phyloP scores from a whole-genome alignment of 2,888 invertebrate genomes.

The Bugula neritina region DNA sequence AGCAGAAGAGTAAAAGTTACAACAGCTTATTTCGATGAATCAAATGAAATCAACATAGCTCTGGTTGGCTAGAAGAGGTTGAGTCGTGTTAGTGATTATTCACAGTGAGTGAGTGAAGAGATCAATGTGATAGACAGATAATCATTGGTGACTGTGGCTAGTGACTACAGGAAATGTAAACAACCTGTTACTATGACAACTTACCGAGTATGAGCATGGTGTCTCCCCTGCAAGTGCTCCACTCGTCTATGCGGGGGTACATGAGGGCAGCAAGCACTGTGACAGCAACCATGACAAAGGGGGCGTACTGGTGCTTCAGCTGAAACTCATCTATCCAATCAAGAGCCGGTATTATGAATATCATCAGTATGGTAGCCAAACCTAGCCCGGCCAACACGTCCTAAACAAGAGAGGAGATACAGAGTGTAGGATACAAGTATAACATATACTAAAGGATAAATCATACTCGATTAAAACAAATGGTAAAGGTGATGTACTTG shows the following conservation, averaged over 20 bases:
- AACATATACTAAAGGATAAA: no score
- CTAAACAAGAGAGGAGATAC: conserved; percentile 62
- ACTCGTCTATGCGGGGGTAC: conserved; percentile 75
- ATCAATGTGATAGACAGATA: no score
- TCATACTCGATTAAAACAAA: no score
- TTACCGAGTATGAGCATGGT: conserved; percentile 81
- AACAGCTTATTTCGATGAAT: neutral
- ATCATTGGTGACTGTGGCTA: no score
- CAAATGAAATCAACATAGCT: no score
- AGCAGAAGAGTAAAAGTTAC: neutral
- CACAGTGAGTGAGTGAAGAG: no score
- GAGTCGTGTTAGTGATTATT: no score
- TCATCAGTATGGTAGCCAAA: conserved; percentile 65
- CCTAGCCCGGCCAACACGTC: conserved; percentile 75
- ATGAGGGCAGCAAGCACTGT: conserved; percentile 59
- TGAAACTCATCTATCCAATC: conserved; percentile 69
- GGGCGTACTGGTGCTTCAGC: conserved; percentile 64
- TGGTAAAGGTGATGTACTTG: neutral
- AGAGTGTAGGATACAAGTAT: no score
- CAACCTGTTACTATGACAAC: conserved; percentile 51
- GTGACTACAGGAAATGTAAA: no score
- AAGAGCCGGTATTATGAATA: conserved; percentile 68
- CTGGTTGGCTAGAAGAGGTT: no score
- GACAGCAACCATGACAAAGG: conserved; percentile 63
- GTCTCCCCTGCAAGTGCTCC: conserved; percentile 87